Evolutionary conservation across 2,888 invertebrate species (phyloP).

Genomic region (Dilophus febrilis): DNA sequence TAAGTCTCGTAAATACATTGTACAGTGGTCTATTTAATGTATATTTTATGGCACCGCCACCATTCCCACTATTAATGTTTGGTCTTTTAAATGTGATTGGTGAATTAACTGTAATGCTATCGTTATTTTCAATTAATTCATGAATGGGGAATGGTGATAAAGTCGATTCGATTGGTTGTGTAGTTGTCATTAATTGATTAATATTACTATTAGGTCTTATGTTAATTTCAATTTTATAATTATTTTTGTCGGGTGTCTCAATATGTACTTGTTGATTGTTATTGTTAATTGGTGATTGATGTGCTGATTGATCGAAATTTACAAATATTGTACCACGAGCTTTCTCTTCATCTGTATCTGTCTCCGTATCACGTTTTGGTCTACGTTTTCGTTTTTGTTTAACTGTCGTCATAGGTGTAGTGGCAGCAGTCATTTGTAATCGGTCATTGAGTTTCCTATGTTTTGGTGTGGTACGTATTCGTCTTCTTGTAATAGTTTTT

Average conservation of each 20-base stretch:
- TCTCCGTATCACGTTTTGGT: conserved; percentile 1
- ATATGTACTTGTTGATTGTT: conserved; percentile 24
- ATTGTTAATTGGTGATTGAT: conserved; percentile 14
- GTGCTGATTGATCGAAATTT: background rate
- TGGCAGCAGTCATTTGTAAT: background rate
- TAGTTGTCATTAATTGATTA: background rate
- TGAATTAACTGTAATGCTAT: no score
- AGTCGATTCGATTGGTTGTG: background rate
- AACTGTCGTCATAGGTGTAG: background rate
- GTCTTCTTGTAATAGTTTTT: background rate
- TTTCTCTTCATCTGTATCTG: background rate
- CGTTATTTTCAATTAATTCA: background rate
- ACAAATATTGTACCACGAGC: background rate
- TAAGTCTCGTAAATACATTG: conserved; percentile 1
- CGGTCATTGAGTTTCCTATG: background rate
- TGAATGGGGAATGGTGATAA: conserved; percentile 4
- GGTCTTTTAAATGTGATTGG: no score
- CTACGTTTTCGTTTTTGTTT: background rate
- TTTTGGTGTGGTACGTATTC: background rate
- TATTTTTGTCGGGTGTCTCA: conserved; percentile 19
- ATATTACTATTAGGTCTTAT: conserved; percentile 17
- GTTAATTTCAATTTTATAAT: conserved; percentile 30
- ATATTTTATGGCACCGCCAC: background rate
- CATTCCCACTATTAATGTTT: no score
- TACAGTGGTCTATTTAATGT: background rate